Evolutionary conservation across 1,140 invertebrate species (phyloP).

Genomic region (Melanaphis sacchari): DNA sequence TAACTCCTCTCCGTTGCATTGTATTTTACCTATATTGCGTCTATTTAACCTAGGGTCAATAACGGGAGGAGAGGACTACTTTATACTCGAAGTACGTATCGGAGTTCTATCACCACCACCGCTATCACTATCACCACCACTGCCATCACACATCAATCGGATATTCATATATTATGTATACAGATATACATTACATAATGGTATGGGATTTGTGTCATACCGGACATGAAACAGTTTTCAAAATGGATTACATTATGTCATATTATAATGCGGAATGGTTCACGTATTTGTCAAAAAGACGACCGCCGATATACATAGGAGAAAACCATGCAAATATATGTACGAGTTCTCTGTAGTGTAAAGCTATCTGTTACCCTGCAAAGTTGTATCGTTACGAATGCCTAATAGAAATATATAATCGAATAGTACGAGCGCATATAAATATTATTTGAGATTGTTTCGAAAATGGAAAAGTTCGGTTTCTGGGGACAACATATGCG

Average conservation of each 20-base stretch:
- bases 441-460: background rate
- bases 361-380: background rate
- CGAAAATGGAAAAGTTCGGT: background rate
- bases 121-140: background rate
- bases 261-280: background rate
- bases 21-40: background rate
- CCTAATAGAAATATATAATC: background rate
- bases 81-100: background rate
- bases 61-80: background rate
- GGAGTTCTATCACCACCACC: background rate
- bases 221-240: background rate
- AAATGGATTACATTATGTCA: slow-evolving; percentile 13
- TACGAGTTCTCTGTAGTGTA: background rate
- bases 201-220: background rate
- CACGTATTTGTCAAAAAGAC: background rate
- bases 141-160: background rate
- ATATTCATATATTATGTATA: background rate
- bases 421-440: background rate
- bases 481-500: background rate
- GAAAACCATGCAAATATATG: background rate
- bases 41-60: background rate
- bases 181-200: background rate
- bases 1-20: background rate
- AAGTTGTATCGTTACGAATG: background rate
- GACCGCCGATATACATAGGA: background rate